phyloP scores from a whole-genome alignment of 2,888 invertebrate species.

The Polymixis flavicincta region DNA sequence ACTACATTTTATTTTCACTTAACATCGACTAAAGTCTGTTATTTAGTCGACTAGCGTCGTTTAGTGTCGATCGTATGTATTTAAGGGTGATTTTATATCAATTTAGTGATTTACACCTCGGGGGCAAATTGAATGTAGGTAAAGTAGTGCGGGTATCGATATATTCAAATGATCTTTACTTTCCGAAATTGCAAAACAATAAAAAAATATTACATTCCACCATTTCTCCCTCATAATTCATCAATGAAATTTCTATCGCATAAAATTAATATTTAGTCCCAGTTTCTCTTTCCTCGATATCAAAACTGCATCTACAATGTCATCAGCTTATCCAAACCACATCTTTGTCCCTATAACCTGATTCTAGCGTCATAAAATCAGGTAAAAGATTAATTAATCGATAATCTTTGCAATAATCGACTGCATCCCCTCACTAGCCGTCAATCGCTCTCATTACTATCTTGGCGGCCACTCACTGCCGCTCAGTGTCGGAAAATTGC shows the following conservation, averaged over 20 bases:
- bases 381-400: constrained; percentile 61
- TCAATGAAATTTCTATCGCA: not conserved
- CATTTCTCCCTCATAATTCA: not conserved
- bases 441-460: constrained; percentile 77
- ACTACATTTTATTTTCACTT: constrained; percentile 78
- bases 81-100: constrained; percentile 73
- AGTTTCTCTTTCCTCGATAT: constrained; percentile 2
- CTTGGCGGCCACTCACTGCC: constrained; percentile 53
- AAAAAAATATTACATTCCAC: too few relatives aligned
- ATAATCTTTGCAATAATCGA: constrained; percentile 52
- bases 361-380: constrained; percentile 50
- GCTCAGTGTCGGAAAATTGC: constrained; percentile 81
- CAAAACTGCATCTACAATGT: constrained; percentile 20
- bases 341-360: constrained; percentile 36
- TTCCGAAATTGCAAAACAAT: not conserved
- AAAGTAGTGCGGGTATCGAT: constrained; percentile 55
- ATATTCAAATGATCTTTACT: constrained; percentile 12
- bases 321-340: constrained; percentile 35
- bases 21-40: constrained; percentile 73
- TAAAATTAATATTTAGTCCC: not conserved
- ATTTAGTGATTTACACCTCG: constrained; percentile 72
- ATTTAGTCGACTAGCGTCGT: constrained; percentile 69
- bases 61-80: constrained; percentile 57
- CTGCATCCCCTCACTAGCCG: constrained; percentile 70
- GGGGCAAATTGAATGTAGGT: constrained; percentile 53